Percentiles rank a stretch among this genome's conserved stretches.
Evolutionary conservation across 2,797 vertebrate genomes (phyloP).

Genomic region (Simalia tracyae): DNA sequence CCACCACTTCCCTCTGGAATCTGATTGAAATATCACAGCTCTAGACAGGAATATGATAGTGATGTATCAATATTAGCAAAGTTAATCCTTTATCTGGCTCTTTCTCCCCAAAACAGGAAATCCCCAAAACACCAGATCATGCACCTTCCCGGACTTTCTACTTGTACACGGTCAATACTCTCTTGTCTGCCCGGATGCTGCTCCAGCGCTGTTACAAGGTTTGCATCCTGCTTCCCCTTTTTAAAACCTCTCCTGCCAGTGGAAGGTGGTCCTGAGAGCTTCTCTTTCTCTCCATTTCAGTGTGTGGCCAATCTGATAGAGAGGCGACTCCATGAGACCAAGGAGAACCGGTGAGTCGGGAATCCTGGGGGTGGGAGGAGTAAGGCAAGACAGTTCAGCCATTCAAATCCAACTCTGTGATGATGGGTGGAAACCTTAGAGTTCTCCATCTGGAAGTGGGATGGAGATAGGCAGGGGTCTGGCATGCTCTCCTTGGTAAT

Average conservation of each 20-base stretch:
- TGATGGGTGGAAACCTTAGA: neutral
- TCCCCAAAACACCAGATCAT: conserved; percentile 93
- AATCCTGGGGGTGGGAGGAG: conserved; percentile 51
- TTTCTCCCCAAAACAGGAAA: conserved; percentile 77
- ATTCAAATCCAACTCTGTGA: neutral
- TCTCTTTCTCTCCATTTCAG: conserved; percentile 66
- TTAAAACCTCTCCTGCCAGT: neutral
- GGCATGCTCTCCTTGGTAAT: neutral
- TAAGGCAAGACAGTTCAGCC: rapidly evolving
- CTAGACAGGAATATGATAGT: neutral
- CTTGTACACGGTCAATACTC: conserved; percentile 88
- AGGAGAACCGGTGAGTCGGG: conserved; percentile 89
- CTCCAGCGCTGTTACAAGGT: conserved; percentile 93
- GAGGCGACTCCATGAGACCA: conserved; percentile 86
- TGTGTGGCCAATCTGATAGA: conserved; percentile 90
- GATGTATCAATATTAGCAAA: neutral
- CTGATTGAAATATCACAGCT: neutral
- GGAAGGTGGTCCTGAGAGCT: neutral
- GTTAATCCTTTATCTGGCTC: neutral
- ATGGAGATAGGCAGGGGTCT: neutral
- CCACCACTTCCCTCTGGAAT: neutral
- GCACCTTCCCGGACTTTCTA: conserved; percentile 95
- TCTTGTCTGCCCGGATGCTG: conserved; percentile 83
- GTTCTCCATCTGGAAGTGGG: neutral
- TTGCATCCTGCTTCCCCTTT: neutral